A percentile compares a stretch with the other conserved stretches of the same genome.
These are phyloP conservation scores for Rhinogobio ventralis DNA, from an alignment of 2,797 vertebrate species.

Conservation along the genomic window DNA sequence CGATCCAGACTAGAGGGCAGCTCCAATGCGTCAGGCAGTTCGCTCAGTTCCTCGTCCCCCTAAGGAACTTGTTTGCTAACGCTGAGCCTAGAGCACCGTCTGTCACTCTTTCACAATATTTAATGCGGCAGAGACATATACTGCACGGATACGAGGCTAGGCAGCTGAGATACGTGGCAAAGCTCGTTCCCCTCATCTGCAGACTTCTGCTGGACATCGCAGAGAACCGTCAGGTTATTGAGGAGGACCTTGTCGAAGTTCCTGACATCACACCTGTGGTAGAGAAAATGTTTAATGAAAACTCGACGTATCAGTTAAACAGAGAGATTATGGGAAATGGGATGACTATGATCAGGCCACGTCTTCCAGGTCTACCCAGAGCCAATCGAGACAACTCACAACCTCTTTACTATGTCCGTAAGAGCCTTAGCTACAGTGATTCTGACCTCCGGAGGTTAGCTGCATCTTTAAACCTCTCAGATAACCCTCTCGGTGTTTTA, in stretches of 20 bases:
- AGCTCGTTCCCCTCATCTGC: constrained; percentile 88
- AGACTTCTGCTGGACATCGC: constrained; percentile 87
- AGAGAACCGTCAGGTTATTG: constrained; percentile 87
- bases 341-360: constrained; percentile 62
- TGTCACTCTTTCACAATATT: constrained; percentile 88
- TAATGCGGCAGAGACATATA: constrained; percentile 90
- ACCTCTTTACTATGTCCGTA: constrained; percentile 83
- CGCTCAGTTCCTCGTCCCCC: constrained; percentile 88
- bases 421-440: constrained; percentile 93
- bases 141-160: constrained; percentile 92
- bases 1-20: constrained; percentile 94
- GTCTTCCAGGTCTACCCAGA: constrained; percentile 71
- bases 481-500: constrained; percentile 75
- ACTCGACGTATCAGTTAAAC: constrained; percentile 73
- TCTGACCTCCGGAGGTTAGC: constrained; percentile 85
- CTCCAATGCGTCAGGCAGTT: constrained; percentile 90
- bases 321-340: constrained; percentile 67
- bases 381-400: constrained; percentile 75
- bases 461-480: constrained; percentile 81
- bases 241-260: constrained; percentile 82
- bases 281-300: constrained; percentile 81
- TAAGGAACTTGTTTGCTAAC: constrained; percentile 89
- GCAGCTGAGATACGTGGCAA: constrained; percentile 88
- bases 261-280: constrained; percentile 84
- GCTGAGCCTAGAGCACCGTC: constrained; percentile 82